Evolutionary conservation across 2,888 invertebrate species (phyloP), one percentile per base, ranked within the genome.

Genomic region (Eurois occulta): DNA sequence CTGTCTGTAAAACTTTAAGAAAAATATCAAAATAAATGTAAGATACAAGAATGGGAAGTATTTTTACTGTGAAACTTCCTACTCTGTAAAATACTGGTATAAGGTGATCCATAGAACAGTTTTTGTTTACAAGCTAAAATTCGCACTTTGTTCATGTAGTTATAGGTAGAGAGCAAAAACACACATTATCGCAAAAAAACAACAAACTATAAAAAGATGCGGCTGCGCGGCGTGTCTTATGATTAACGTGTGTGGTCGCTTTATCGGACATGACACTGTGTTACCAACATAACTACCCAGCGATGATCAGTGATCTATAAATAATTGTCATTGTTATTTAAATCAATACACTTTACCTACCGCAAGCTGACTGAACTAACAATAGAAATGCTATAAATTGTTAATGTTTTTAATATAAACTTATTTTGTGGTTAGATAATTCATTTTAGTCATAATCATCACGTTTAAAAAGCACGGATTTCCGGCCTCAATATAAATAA

Each of bases 211-310:
- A 65, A 77, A 43, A 68, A 38, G 43, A 66, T 32, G 38, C n/a
- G 60, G 18, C 41, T 35, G 46, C 35, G 35, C 66, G 43, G 28
- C 32, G n/a, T n/a, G 32, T 71, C 74, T 67, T 28, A 74, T 71
- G 46, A 64, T 69, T 43, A 78, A 62, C 83, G 48, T 82, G 81
- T 78, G 81, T 78, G 83, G 83, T 81, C 82, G 32, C 35, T 72
- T 70, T 77, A 81, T 81, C 68, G 72, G 48, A 24, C 67, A 77
- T 71, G 55, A 68, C 58, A 48, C 62, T 78, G 71, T 81, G 67
- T 62, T 68, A 21, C 28, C 4, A 43, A 46, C 62, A 41, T 67
- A 76, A 41, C 35, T 70, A 66, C 60, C 13, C 21, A 70, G 16
- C n/a, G 58, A 70, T 76, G 21, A 81, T 28, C 35, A 80, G 32